A percentile compares a stretch with the other conserved stretches of the same genome.
These are phyloP conservation scores for Brachionichthys hirsutus DNA, from an alignment of 2,113 vertebrate genomes.

Conservation along the genomic window DNA sequence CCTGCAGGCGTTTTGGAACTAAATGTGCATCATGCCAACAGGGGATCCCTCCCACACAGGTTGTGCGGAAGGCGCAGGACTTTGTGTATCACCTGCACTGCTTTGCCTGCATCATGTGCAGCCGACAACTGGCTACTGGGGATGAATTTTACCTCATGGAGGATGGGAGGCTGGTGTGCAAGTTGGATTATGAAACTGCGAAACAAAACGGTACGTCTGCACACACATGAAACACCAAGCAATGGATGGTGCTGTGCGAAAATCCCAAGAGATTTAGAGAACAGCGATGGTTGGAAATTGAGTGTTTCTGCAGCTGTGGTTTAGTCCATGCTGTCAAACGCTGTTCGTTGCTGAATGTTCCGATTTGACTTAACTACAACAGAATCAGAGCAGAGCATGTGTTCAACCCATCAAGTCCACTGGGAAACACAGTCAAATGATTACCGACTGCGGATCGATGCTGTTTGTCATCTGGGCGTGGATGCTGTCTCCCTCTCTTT, in stretches of 20 bases:
- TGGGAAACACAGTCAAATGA: constrained; percentile 24
- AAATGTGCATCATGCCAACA: constrained; percentile 99
- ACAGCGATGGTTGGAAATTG: not conserved
- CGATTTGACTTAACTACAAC: constrained; percentile 6
- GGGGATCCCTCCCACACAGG: constrained; percentile 97
- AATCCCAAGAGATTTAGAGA: not conserved
- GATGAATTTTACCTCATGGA: constrained; percentile 99
- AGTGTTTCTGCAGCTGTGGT: not conserved
- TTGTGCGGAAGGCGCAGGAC: constrained; percentile 98
- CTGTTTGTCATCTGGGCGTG: constrained; percentile 54
- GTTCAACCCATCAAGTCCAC: constrained; percentile 10
- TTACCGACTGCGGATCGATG: constrained; percentile 42
- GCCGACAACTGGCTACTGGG: constrained; percentile 93
- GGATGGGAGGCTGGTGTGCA: constrained; percentile 95
- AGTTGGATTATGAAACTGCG: constrained; percentile 97
- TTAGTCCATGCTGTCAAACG: not conserved
- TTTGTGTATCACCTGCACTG: constrained; percentile 99
- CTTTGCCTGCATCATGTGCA: constrained; percentile 98
- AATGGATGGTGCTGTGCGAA: not conserved
- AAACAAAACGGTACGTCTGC: constrained; percentile 91
- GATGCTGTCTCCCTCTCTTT: constrained; percentile 54
- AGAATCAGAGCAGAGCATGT: constrained; percentile 17
- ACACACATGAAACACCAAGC: not conserved
- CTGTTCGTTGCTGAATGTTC: not conserved
- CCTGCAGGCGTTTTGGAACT: constrained; percentile 92